Base-by-base conservation (phyloP, 2,113 vertebrate genomes). In the Illadopsis cleaveri region DNA sequence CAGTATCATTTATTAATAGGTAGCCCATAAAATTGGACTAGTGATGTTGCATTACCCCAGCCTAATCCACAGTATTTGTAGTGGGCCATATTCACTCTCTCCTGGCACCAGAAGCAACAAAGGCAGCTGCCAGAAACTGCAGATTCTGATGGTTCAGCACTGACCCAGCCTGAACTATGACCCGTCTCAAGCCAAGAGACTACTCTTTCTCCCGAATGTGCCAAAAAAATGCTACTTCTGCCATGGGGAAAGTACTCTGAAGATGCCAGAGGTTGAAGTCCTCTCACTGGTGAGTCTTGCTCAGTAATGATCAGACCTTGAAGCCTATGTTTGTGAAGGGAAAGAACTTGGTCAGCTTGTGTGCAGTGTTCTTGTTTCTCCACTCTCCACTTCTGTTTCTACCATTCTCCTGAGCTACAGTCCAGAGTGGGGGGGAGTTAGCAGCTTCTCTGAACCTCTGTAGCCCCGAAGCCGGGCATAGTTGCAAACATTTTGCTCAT, bases 231-330 rank as follows among this genome's bases (percentile, higher is more conserved):
- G 1, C 0, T 47, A 18, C 42, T 12, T n/a, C 38, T 62, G 35
- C 40, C 66, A 6, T 7, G 21, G 18, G 22, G 11, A 58, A 73
- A 50, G 22, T 8, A 11, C 15, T 77, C 47, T 3, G 12, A 71
- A 90, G 33, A 16, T 0, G 1, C 5, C 0, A 0, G 12, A 35
- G 12, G 16, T 11, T 54, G 35, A 58, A 42, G 3, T 75, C 27
- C 27, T 8, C 33, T 75, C 37, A 9, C 7, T 33, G 38, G 7
- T 40, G 45, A 77, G 7, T 25, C 30, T 64, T 0, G 0, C 12
- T 78, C 11, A 9, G 15, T 25, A 40, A 28, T 12, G 1, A 44
- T 25, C 31, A 31, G 38, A 37, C 8, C n/a, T 45, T 56, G n/a
- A 82, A 51, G 31, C 7, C 0, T 3, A 11, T 5, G 15, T 61